Evolutionary conservation across 2,797 vertebrate species (phyloP), one percentile per base, ranked within the genome.

Genomic region (Gymnopithys bicolor): DNA sequence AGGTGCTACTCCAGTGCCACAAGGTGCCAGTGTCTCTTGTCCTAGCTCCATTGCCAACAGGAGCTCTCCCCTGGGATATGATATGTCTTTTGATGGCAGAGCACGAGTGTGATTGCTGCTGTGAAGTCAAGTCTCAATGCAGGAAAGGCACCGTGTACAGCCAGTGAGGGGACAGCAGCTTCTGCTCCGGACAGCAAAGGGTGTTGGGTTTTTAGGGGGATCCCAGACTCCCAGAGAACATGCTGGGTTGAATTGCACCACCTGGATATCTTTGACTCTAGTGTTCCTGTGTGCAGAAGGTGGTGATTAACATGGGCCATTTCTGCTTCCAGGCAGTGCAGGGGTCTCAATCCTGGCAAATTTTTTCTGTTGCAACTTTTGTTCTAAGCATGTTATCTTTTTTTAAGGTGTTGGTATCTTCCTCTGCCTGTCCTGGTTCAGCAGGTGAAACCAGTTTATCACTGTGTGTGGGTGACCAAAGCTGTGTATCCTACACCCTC

Each of bases 61-160:
- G 22, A 73, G 24, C 28, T 53, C 58, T 69, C n/a, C 59, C 43
- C 18, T 43, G 48, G 43, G 28, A 22, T 12, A 10, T 16, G 35
- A 16, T 27, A 33, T 0, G 0, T n/a, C n/a, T 46, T 63, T n/a
- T 18, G 53, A 4, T 33, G 33, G 41, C 33, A 15, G 10, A 2
- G 5, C 3, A 10, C 1, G 3, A 16, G 22, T 37, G 43, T 27
- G 45, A 58, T 37, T 17, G 30, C 27, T 66, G 62, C 68, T 43
- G 19, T 11, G 21, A 43, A 51, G 4, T n/a, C 1, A 0, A 48
- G 43, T 21, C 33, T 63, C 55, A 19, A 59, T 3, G 2, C 27
- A 43, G 33, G 23, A 74, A 73, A 74, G 24, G 5, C 25, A 35
- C 10, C 24, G 27, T 59, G 37, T 56, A 32, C 15, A 60, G 19